Conservation (phyloP, 2,113 vertebrate genomes). For the human (Homo sapiens) region DNA sequence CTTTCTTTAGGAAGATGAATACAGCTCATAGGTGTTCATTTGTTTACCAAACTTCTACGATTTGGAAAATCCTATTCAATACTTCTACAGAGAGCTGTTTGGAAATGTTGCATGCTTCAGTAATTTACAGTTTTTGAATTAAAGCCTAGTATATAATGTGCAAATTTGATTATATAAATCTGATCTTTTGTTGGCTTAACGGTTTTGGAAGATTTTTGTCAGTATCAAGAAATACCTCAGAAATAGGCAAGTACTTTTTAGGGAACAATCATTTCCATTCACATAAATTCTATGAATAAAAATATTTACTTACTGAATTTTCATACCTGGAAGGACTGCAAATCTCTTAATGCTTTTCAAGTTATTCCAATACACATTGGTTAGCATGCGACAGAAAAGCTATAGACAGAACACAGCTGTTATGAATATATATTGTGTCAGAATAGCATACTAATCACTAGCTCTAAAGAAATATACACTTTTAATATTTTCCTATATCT, state of each 20-base stretch:
- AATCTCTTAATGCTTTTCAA: background rate
- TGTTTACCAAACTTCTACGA: conserved; percentile 33
- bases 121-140: conserved; percentile 46
- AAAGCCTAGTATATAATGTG: background rate
- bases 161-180: background rate
- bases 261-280: background rate
- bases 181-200: background rate
- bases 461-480: background rate
- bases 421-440: background rate
- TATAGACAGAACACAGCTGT: background rate
- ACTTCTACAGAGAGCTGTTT: background rate
- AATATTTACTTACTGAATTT: background rate
- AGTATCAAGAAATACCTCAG: background rate
- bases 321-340: background rate
- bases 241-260: background rate
- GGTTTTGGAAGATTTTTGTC: background rate
- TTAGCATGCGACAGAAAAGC: background rate
- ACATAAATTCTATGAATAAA: background rate
- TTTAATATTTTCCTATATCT: background rate
- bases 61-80: conserved; percentile 45
- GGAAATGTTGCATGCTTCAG: background rate
- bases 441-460: background rate
- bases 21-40: background rate
- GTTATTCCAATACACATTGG: background rate
- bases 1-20: conserved; percentile 34